These are phyloP conservation scores for Notamacropus eugenii DNA, from an alignment of 2,797 vertebrate genomes.

Conservation along the genomic window DNA sequence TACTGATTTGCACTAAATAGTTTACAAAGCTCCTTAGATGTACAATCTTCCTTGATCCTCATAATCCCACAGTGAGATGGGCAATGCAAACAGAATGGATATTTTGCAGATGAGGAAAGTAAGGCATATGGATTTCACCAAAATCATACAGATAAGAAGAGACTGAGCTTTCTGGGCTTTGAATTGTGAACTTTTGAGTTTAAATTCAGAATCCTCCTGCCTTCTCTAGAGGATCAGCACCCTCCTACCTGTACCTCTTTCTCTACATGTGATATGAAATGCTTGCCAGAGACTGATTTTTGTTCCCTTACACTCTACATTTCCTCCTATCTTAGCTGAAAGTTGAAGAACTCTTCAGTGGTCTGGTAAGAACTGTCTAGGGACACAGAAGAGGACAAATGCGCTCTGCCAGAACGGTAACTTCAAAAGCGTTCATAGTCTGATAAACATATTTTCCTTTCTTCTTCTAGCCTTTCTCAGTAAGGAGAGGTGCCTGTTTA, in stretches of 20 bases:
- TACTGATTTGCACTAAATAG: neutral
- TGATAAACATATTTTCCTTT: constrained; percentile 43
- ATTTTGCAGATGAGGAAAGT: constrained; percentile 1
- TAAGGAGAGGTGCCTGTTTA: constrained; percentile 58
- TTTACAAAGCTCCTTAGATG: neutral
- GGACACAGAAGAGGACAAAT: neutral
- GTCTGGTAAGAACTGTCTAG: neutral
- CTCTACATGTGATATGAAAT: neutral
- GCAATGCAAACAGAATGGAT: constrained; percentile 21
- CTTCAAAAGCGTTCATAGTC: neutral
- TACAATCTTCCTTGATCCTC: constrained; percentile 48
- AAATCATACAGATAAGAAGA: neutral
- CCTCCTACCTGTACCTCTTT: neutral
- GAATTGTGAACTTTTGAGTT: neutral
- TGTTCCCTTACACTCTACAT: neutral
- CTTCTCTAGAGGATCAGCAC: neutral
- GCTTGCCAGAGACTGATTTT: neutral
- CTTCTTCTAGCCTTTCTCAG: neutral
- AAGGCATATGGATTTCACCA: neutral
- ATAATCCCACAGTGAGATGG: neutral
- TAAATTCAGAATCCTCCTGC: neutral
- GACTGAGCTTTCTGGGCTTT: neutral
- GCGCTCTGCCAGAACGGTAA: neutral
- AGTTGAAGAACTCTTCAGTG: constrained; percentile 25
- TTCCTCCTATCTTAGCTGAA: neutral